Evolutionary conservation across 2,113 vertebrate species (phyloP).

Genomic region (Rhinichthys klamathensis): DNA sequence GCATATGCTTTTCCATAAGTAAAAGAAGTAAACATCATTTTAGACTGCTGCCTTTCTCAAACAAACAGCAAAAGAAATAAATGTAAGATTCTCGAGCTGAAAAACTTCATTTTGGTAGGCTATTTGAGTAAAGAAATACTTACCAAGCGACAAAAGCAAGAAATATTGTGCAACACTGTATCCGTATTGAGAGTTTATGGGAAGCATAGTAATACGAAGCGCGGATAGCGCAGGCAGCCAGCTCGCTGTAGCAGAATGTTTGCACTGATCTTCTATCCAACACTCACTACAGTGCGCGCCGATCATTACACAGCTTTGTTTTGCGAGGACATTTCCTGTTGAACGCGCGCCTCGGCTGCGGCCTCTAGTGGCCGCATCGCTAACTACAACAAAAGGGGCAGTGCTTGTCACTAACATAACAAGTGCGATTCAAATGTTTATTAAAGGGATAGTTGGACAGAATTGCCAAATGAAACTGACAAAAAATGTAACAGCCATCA

Average conservation of each 20-base stretch:
- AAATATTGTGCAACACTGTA: conserved; percentile 62
- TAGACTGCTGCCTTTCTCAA: background rate
- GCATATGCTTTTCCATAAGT: background rate
- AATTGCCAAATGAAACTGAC: background rate
- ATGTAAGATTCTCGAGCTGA: background rate
- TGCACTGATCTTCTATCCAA: conserved; percentile 19
- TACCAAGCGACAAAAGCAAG: conserved; percentile 68
- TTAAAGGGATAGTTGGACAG: background rate
- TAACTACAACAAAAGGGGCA: background rate
- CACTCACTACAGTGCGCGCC: conserved; percentile 45
- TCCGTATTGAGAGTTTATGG: conserved; percentile 52
- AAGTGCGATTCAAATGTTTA: background rate
- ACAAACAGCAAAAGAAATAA: background rate
- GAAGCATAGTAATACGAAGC: conserved; percentile 63
- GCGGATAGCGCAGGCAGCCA: conserved; percentile 47
- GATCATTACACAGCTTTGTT: conserved; percentile 29
- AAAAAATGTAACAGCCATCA: no score
- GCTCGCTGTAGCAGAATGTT: conserved; percentile 49
- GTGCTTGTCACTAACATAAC: background rate
- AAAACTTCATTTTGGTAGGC: conserved; percentile 13
- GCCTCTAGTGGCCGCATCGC: conserved; percentile 65
- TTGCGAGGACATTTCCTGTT: conserved; percentile 54
- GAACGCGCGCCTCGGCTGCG: conserved; percentile 65
- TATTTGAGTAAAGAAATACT: conserved; percentile 58
- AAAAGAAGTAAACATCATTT: background rate